A percentile compares a stretch with the other conserved stretches of the same genome.
Evolutionary conservation across 2,888 invertebrate species (phyloP).

Genomic region (Lasioglossum morio): DNA sequence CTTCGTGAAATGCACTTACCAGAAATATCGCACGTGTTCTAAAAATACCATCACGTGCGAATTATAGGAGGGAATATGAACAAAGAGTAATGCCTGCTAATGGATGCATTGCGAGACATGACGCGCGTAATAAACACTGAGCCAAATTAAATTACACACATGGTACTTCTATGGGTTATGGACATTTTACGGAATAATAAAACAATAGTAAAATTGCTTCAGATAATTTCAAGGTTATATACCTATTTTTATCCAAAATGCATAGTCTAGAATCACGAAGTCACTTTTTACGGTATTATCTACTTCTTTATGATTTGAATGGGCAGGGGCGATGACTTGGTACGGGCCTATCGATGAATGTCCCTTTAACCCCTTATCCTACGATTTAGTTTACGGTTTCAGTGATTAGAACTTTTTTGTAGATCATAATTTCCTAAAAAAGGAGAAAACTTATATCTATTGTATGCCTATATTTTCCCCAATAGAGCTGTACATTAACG

Average conservation of each 20-base stretch:
- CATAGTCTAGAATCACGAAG: not conserved
- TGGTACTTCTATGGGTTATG: not conserved
- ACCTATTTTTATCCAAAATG: not conserved
- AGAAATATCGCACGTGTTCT: conserved; percentile 48
- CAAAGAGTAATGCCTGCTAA: conserved; percentile 24
- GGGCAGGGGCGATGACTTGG: no score
- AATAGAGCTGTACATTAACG: no score
- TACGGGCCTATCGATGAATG: no score
- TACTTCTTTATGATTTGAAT: no score
- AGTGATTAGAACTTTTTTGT: no score
- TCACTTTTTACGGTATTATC: not conserved
- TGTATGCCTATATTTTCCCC: no score
- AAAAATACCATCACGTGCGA: conserved; percentile 60
- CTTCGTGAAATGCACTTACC: conserved; percentile 46
- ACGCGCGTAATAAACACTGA: conserved; percentile 9
- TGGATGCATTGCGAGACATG: not conserved
- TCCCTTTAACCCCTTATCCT: no score
- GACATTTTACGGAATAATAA: not conserved
- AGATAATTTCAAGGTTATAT: not conserved
- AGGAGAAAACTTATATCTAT: no score
- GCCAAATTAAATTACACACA: not conserved
- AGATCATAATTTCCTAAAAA: no score
- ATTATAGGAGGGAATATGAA: conserved; percentile 47
- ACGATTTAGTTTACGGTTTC: no score
- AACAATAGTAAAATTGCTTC: not conserved